These are phyloP conservation scores for Clarias fuscus DNA, from an alignment of 2,797 vertebrate genomes.

Conservation along the genomic window DNA sequence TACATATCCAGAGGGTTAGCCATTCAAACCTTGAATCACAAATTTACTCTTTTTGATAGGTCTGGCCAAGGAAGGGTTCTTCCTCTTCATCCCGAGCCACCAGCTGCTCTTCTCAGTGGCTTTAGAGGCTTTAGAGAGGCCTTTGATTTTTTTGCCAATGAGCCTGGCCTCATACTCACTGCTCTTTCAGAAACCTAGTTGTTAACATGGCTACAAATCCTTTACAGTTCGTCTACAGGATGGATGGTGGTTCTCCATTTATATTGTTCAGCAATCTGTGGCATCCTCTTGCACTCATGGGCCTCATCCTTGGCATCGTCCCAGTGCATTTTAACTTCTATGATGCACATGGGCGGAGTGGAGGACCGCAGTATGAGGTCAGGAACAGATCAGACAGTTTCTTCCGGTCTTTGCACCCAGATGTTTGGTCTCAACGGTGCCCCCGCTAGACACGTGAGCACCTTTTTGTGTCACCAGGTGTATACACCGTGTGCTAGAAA, in stretches of 20 bases:
- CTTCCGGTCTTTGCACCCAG: background rate
- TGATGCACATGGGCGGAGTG: background rate
- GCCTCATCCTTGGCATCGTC: background rate
- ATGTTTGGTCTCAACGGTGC: background rate
- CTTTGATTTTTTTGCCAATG: background rate
- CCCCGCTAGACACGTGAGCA: background rate
- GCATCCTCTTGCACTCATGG: background rate
- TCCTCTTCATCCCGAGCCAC: background rate
- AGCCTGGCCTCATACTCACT: background rate
- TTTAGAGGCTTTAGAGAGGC: background rate
- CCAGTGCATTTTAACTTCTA: background rate
- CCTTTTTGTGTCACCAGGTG: background rate
- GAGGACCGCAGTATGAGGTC: too few relatives aligned
- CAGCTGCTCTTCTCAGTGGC: background rate
- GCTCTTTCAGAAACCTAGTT: conserved; percentile 2
- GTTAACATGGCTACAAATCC: background rate
- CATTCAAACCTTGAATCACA: background rate
- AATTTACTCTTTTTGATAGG: background rate
- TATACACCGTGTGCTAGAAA: background rate
- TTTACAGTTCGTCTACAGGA: background rate
- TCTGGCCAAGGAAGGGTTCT: background rate
- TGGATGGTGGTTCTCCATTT: background rate
- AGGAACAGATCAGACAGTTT: background rate
- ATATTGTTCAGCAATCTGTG: background rate
- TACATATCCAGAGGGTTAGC: background rate